A percentile compares a stretch with the other conserved stretches of the same genome.
Evolutionary conservation across 2,888 invertebrate species (phyloP).

Genomic region (Anoncus sp.): DNA sequence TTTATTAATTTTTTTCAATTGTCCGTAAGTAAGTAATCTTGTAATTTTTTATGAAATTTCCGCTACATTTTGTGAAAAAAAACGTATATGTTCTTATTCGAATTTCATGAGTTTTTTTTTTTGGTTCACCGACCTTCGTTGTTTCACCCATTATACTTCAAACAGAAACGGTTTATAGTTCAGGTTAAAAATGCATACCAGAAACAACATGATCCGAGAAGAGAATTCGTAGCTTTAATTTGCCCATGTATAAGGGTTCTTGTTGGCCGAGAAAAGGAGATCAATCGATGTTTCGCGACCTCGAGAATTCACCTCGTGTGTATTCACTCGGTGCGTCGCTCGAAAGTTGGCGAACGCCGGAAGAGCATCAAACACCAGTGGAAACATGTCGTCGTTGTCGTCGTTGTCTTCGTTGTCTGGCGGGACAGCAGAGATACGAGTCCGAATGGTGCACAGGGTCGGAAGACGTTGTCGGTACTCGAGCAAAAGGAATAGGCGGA

Average conservation of each 20-base stretch:
- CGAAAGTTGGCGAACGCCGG: conserved; percentile 38
- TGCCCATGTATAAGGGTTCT: neutral
- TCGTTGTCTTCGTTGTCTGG: conserved; percentile 16
- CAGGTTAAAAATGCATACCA: too few relatives aligned
- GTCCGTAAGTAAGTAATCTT: too few relatives aligned
- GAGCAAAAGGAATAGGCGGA: conserved; percentile 38
- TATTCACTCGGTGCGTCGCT: neutral
- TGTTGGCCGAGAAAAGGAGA: neutral
- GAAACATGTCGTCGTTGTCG: conserved; percentile 20
- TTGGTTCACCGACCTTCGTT: too few relatives aligned
- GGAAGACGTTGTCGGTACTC: conserved; percentile 34
- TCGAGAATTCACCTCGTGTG: neutral
- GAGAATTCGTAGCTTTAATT: neutral
- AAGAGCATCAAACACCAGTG: conserved; percentile 9
- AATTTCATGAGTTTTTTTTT: too few relatives aligned
- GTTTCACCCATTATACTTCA: too few relatives aligned
- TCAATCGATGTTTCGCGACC: conserved; percentile 12
- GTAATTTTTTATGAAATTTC: too few relatives aligned
- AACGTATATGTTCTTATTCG: too few relatives aligned
- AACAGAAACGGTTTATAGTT: too few relatives aligned
- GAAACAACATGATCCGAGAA: neutral
- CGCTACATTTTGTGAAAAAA: too few relatives aligned
- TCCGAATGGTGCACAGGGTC: conserved; percentile 21
- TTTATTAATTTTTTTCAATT: too few relatives aligned
- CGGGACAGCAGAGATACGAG: conserved; percentile 12